Percentiles rank a stretch among this genome's conserved stretches.
These are phyloP conservation scores for Craterocephalus amniculus DNA, from an alignment of 2,797 vertebrate species.

Conservation along the genomic window DNA sequence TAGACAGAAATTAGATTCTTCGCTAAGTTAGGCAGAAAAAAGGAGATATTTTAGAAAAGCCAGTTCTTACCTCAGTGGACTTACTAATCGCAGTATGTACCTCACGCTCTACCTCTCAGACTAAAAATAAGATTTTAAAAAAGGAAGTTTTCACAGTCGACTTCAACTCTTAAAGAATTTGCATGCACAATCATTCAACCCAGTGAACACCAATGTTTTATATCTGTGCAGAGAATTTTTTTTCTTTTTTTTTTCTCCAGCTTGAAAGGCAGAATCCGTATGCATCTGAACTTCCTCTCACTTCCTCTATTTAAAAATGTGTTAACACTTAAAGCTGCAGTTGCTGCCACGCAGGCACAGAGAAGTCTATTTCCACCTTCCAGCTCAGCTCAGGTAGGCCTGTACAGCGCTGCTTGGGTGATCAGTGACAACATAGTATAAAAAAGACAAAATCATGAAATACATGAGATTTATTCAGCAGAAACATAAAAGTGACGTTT, in stretches of 20 bases:
- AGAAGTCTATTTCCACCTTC: not conserved
- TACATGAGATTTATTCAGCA: not conserved
- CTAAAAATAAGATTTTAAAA: constrained; percentile 14
- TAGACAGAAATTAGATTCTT: not conserved
- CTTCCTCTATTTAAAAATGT: constrained; percentile 48
- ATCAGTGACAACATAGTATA: not conserved
- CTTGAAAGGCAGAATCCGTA: not conserved
- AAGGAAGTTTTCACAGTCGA: constrained; percentile 38
- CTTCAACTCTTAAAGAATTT: constrained; percentile 42
- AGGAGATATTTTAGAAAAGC: not conserved
- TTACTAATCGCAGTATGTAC: accelerated
- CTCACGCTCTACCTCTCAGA: not conserved
- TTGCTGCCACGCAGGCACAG: not conserved
- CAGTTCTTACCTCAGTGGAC: constrained; percentile 47
- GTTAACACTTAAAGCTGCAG: not conserved
- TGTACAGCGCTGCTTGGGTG: not conserved
- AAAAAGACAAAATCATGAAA: not conserved
- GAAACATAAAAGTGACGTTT: constrained; percentile 2
- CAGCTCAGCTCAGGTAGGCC: not conserved
- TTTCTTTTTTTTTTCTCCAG: not conserved
- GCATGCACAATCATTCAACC: constrained; percentile 37
- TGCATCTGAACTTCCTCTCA: constrained; percentile 6
- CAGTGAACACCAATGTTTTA: not conserved
- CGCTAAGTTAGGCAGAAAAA: not conserved
- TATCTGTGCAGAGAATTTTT: accelerated